Percentiles rank a stretch among this genome's conserved stretches.
These are phyloP conservation scores for human DNA, from an alignment of 2,113 vertebrate genomes.

Conservation along the genomic window DNA sequence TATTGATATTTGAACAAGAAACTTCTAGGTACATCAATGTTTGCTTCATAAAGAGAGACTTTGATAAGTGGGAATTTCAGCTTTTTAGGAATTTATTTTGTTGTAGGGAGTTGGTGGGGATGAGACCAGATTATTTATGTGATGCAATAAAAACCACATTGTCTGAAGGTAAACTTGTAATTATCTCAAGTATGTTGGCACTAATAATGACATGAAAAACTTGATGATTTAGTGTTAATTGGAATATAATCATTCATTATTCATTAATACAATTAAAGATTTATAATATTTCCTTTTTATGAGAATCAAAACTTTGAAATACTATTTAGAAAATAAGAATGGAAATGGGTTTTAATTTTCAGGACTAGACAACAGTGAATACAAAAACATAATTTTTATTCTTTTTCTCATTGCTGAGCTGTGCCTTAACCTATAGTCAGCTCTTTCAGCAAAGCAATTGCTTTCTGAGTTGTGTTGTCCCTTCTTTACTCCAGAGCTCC, in stretches of 20 bases:
- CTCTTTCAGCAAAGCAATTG: background rate
- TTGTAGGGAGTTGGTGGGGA: background rate
- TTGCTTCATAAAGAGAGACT: background rate
- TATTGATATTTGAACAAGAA: background rate
- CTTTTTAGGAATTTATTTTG: background rate
- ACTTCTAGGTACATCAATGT: background rate
- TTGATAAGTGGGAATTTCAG: background rate
- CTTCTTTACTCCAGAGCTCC: background rate
- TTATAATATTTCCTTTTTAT: background rate
- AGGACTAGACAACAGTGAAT: background rate
- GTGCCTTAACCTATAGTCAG: background rate
- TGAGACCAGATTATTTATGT: background rate
- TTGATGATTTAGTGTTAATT: constrained; percentile 14
- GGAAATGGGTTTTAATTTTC: background rate
- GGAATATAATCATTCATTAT: background rate
- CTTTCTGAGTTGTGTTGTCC: background rate
- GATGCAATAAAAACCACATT: background rate
- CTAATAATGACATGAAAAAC: background rate
- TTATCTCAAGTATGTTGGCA: background rate
- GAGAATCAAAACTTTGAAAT: constrained; percentile 4
- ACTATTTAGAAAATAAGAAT: background rate
- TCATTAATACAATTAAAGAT: constrained; percentile 21
- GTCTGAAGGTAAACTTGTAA: background rate
- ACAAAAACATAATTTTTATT: background rate
- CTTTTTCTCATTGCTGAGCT: background rate